These are phyloP conservation scores for Sebastolobus altivelis DNA, from an alignment of 2,797 vertebrate species.

Conservation along the genomic window DNA sequence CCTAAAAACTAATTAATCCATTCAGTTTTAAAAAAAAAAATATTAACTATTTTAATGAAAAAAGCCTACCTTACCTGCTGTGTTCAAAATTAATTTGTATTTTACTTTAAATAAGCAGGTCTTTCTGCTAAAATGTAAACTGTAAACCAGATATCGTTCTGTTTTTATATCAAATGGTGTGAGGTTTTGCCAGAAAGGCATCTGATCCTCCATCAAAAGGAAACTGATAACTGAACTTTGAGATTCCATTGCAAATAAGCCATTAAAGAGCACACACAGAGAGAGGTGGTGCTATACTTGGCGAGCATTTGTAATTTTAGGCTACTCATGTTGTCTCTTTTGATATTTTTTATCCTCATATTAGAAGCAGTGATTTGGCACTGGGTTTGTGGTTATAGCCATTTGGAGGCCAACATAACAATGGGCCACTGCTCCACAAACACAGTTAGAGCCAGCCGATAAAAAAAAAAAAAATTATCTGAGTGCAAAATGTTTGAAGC, in stretches of 20 bases:
- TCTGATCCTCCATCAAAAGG: slow-evolving; percentile 10
- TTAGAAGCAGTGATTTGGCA: slow-evolving; percentile 60
- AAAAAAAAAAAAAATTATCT: slow-evolving; percentile 54
- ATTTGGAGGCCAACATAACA: slow-evolving; percentile 62
- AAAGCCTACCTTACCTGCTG: neutral
- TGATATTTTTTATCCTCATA: slow-evolving; percentile 57
- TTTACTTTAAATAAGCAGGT: neutral
- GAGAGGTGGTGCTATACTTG: slow-evolving; percentile 7
- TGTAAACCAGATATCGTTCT: neutral
- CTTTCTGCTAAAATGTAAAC: neutral
- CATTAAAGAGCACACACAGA: neutral
- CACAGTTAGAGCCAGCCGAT: slow-evolving; percentile 47
- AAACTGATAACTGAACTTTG: slow-evolving; percentile 19
- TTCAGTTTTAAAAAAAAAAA: neutral
- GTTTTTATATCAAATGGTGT: neutral
- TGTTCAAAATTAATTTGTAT: neutral
- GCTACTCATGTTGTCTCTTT: slow-evolving; percentile 47
- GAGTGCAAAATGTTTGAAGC: slow-evolving; percentile 57
- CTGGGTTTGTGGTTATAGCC: slow-evolving; percentile 49
- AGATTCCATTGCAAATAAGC: slow-evolving; percentile 28
- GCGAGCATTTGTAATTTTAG: slow-evolving; percentile 31
- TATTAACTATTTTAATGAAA: neutral
- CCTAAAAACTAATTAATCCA: neutral
- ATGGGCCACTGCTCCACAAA: slow-evolving; percentile 60
- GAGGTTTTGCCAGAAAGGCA: neutral